These are phyloP conservation scores for Scatophagus argus DNA, from an alignment of 2,113 vertebrate species.

Conservation along the genomic window DNA sequence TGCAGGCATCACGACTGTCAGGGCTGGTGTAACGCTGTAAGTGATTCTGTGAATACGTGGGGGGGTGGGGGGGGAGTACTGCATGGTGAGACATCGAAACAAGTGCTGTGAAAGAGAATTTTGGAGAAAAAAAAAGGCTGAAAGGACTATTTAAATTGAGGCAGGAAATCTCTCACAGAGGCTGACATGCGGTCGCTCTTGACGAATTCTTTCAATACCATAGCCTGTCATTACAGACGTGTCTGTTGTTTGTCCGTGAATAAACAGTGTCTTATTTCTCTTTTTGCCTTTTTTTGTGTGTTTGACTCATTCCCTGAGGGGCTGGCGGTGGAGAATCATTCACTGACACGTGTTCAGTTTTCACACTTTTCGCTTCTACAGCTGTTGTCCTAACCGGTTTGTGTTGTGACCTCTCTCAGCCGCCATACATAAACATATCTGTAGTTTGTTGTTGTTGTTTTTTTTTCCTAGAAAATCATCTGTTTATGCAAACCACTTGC, in stretches of 20 bases:
- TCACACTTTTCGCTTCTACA: no score
- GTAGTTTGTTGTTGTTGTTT: no score
- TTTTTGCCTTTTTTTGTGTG: slow-evolving; percentile 27
- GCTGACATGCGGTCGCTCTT: slow-evolving; percentile 21
- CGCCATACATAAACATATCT: no score
- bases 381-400: no score
- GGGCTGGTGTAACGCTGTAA: not conserved
- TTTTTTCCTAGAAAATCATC: not conserved
- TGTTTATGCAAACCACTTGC: not conserved
- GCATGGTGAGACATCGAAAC: not conserved
- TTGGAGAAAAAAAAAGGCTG: not conserved
- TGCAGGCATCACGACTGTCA: not conserved
- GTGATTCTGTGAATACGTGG: not conserved
- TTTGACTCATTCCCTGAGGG: slow-evolving; percentile 7
- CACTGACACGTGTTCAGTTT: not conserved
- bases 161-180: slow-evolving; percentile 17
- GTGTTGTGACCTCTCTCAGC: no score
- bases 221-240: slow-evolving; percentile 30
- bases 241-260: slow-evolving; percentile 29
- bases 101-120: not conserved
- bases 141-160: not conserved
- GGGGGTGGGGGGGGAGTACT: no score
- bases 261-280: not conserved
- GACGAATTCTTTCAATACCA: slow-evolving; percentile 11
- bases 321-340: not conserved